Base-by-base conservation (phyloP, 2,113 vertebrate genomes). In the Microtus montanus region DNA sequence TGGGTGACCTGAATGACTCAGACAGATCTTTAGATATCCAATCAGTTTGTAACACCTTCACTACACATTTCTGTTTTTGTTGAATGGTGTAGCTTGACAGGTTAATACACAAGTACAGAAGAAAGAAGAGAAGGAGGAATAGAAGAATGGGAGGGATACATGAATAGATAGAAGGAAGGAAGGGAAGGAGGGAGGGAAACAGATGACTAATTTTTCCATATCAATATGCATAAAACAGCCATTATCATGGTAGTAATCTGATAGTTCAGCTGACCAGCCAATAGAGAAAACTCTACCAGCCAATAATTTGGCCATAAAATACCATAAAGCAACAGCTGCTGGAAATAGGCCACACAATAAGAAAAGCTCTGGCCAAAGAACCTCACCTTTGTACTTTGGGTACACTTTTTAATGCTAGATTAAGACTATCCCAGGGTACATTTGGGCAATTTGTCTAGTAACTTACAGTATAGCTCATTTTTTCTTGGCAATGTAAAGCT, bases 261-360 rank as follows among this genome's bases (percentile, higher is more conserved):
- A 90, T 73, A 93, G 30, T 58, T 17, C 24, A 73, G 82, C 14
- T 95, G 74, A 49, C 79, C 91, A 44, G 41, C 47, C 73, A 87
- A 61, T 84, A 66, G 44, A 96, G 66, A 92, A 13, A 85, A 30
- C 26, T 14, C 70, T 70, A 75, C 4, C 13, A 94, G 75, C n/a
- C 75, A 96, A 93, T 15, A 90, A 75, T 61, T 94, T 92, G 80
- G 41, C 79, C 49, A 77, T 71, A 87, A 93, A 95, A 95, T 91
- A 61, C 20, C 58, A 91, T 91, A 84, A 96, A 95, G 49, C 61
- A 96, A 92, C 83, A 96, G 94, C 63, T 93, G 68, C 91, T 74
- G 2, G 19, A 86, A 95, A n/a, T 11, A 83, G 85, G 89, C 58
- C 7, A 87, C 77, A 94, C 49, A 90, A 19, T 94, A 87, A 79